phyloP scores from a whole-genome alignment of 2,888 invertebrate species.

The Sphaerophoria taeniata region DNA sequence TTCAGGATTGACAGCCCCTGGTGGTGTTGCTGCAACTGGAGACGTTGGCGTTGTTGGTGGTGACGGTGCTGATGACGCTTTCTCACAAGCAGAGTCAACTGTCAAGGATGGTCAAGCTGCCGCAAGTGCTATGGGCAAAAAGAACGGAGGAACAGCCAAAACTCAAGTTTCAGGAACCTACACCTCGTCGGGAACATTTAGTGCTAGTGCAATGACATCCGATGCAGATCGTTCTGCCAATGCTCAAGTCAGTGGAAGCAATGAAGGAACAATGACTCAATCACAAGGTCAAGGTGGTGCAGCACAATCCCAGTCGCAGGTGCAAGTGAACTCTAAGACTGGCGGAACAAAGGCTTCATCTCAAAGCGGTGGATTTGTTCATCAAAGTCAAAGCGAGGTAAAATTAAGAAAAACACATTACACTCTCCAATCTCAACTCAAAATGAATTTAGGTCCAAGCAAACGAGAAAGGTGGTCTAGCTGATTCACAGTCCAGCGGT shows the following conservation, averaged over 20 bases:
- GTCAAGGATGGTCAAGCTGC: constrained; percentile 88
- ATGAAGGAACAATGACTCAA: constrained; percentile 89
- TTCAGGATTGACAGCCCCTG: constrained; percentile 44
- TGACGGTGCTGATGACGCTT: constrained; percentile 85
- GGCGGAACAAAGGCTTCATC: constrained; percentile 90
- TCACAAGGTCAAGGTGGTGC: constrained; percentile 90
- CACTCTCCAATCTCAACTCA: not conserved
- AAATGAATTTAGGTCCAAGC: constrained; percentile 87
- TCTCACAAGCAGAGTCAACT: constrained; percentile 87
- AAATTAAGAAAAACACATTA: not conserved
- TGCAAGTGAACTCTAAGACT: constrained; percentile 89
- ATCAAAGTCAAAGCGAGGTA: constrained; percentile 85
- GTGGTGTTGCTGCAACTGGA: constrained; percentile 56
- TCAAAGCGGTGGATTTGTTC: constrained; percentile 89
- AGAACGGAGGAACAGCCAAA: constrained; percentile 89
- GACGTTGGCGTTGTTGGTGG: constrained; percentile 30
- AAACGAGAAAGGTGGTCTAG: constrained; percentile 91
- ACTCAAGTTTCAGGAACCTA: constrained; percentile 93
- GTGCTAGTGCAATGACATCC: constrained; percentile 91
- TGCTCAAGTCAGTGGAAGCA: constrained; percentile 86
- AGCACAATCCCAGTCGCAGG: constrained; percentile 90
- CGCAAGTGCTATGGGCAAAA: constrained; percentile 90
- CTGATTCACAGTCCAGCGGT: constrained; percentile 93
- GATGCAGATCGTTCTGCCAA: constrained; percentile 89
- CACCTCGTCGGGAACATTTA: constrained; percentile 90